These are phyloP conservation scores for Eulemur mongoz DNA, from an alignment of 2,797 vertebrate species.

Conservation along the genomic window DNA sequence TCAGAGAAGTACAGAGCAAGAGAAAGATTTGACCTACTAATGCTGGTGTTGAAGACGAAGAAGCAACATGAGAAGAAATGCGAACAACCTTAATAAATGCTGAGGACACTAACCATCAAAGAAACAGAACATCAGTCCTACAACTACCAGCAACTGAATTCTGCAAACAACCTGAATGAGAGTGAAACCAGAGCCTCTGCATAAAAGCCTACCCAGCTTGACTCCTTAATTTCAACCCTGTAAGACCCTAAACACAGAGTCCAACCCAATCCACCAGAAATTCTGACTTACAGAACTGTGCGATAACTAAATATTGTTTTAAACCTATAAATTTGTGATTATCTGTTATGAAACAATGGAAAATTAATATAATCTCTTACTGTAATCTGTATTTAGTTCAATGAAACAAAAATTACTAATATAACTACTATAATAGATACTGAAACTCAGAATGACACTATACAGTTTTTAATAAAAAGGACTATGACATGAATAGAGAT, in stretches of 20 bases:
- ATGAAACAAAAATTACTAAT: not conserved
- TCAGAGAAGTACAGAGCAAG: not conserved
- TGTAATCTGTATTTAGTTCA: not conserved
- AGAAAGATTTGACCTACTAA: not conserved
- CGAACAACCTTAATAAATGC: not conserved
- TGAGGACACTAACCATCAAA: not conserved
- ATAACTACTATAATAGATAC: not conserved
- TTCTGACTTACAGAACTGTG: not conserved
- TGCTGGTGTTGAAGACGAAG: not conserved
- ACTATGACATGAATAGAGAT: not conserved
- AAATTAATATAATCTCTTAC: not conserved
- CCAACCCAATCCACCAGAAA: not conserved
- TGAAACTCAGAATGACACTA: not conserved
- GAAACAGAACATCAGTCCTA: not conserved
- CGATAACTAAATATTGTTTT: not conserved
- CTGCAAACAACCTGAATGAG: not conserved
- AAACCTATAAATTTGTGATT: not conserved
- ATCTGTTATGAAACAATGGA: not conserved
- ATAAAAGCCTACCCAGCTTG: not conserved
- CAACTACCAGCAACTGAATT: not conserved
- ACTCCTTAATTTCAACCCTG: not conserved
- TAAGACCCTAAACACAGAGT: not conserved
- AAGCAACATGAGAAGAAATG: not conserved
- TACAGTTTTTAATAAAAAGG: not conserved
- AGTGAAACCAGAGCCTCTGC: not conserved